Conservation (phyloP, 2,888 invertebrate genomes). For the Drosophila lutescens region DNA sequence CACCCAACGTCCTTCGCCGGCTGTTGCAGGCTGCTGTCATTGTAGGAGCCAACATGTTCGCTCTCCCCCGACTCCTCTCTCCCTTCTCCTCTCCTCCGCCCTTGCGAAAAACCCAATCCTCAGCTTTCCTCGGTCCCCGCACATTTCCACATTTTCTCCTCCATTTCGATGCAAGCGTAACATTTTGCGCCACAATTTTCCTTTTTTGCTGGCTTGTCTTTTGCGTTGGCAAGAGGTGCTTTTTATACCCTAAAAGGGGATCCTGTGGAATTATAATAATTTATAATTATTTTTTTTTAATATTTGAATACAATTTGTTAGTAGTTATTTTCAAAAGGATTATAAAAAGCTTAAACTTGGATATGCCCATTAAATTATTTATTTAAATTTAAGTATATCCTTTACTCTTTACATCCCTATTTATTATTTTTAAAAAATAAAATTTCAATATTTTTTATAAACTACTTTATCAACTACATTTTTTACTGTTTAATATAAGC, state of each 20-base stretch:
- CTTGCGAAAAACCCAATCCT: conserved; percentile 47
- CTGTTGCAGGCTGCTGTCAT: conserved; percentile 76
- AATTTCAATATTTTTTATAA: too few relatives aligned
- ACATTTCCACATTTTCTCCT: conserved; percentile 4
- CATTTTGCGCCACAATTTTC: conserved; percentile 74
- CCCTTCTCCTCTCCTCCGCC: background rate
- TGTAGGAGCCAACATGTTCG: conserved; percentile 62
- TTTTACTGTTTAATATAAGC: too few relatives aligned
- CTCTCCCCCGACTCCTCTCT: background rate
- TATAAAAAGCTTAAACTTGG: too few relatives aligned
- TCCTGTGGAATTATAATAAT: background rate
- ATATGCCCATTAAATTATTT: too few relatives aligned
- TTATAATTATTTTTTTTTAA: background rate
- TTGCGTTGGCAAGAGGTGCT: conserved; percentile 45
- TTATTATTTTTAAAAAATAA: too few relatives aligned
- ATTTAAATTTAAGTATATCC: too few relatives aligned
- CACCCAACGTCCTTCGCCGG: conserved; percentile 57
- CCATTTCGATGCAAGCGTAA: conserved; percentile 74
- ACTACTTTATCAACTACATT: too few relatives aligned
- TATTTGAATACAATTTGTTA: too few relatives aligned
- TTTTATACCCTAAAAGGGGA: conserved; percentile 7
- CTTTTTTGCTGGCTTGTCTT: conserved; percentile 48
- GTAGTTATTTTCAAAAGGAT: too few relatives aligned
- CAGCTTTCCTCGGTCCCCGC: conserved; percentile 5
- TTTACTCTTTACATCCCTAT: too few relatives aligned